phyloP scores from a whole-genome alignment of 2,888 invertebrate genomes.

The Electrophaes corylata region DNA sequence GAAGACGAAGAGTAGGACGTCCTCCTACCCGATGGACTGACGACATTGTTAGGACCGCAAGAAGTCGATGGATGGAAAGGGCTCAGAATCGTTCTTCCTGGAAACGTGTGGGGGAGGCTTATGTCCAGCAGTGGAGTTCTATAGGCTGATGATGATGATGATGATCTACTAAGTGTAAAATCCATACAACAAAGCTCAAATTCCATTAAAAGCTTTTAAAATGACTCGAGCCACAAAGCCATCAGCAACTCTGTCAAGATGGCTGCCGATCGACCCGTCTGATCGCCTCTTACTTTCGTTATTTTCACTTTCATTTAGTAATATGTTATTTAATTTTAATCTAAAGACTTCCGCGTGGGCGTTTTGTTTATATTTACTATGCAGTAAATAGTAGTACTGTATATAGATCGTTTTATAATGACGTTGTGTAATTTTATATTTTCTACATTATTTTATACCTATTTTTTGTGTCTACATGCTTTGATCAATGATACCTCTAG shows the following conservation, averaged over 20 bases:
- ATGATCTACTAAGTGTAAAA: background rate
- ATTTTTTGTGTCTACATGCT: too few species aligned
- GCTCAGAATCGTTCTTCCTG: too few species aligned
- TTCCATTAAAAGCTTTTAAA: background rate
- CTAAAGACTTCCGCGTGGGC: conserved; percentile 51
- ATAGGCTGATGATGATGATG: too few species aligned
- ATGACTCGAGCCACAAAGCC: conserved; percentile 33
- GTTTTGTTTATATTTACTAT: conserved; percentile 18
- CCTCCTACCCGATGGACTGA: too few species aligned
- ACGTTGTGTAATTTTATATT: conserved; percentile 16
- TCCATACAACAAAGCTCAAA: background rate
- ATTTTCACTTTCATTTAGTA: conserved; percentile 76
- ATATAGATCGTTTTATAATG: conserved; percentile 41
- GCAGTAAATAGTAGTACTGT: background rate
- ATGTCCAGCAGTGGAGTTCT: too few species aligned
- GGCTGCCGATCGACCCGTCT: conserved; percentile 54
- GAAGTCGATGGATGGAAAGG: too few species aligned
- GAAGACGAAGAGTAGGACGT: too few species aligned
- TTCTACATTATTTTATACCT: background rate
- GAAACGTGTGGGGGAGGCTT: too few species aligned
- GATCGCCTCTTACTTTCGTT: conserved; percentile 72
- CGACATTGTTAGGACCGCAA: too few species aligned
- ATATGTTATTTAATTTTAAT: conserved; percentile 63
- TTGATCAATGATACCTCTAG: too few species aligned
- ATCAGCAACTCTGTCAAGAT: conserved; percentile 62